Evolutionary conservation across 2,113 vertebrate species (phyloP).

Genomic region (Globicephala melas): DNA sequence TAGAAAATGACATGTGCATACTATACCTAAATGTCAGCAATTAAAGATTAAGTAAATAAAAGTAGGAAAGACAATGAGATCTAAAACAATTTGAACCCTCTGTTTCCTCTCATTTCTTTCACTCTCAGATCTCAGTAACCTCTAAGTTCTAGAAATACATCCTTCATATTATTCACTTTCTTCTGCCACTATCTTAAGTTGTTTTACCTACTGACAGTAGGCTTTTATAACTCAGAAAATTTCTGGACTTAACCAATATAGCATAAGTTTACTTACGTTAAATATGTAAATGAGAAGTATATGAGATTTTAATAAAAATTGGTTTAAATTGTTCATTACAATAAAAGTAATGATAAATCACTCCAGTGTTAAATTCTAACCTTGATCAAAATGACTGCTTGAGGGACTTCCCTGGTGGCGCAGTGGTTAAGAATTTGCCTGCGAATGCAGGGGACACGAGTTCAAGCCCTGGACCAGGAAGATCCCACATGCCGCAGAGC

Average conservation of each 20-base stretch:
- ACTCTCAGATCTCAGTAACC: neutral
- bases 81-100: neutral
- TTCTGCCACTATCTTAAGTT: neutral
- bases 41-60: neutral
- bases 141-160: neutral
- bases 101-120: neutral
- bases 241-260: neutral
- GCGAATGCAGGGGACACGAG: too few species aligned
- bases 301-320: neutral
- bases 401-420: too few species aligned
- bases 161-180: neutral
- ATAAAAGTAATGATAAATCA: slow-evolving; percentile 10
- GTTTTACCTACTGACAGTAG: neutral
- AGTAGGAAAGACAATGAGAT: neutral
- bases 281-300: neutral
- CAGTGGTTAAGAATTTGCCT: too few species aligned
- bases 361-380: neutral
- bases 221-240: neutral
- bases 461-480: too few species aligned
- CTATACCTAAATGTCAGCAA: neutral
- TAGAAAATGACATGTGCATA: neutral
- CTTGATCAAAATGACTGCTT: neutral
- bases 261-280: neutral
- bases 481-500: too few species aligned
- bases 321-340: neutral